Evolutionary conservation across 2,797 vertebrate species (phyloP), one percentile per base, ranked within the genome.

Genomic region (Galagoides demidoff): DNA sequence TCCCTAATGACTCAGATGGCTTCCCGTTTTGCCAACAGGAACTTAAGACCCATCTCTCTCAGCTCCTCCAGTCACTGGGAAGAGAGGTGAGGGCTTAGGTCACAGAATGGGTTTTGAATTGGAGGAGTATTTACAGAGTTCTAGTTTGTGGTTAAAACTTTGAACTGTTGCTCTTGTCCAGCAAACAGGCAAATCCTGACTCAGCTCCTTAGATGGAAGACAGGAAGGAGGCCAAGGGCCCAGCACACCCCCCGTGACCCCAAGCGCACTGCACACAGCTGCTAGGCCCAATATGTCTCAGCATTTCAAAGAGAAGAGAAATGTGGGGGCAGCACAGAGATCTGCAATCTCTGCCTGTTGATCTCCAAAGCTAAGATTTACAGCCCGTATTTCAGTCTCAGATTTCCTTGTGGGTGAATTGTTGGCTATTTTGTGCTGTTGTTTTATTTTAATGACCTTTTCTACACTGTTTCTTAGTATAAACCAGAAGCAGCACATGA

Each of bases 351-450:
- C 71, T 68, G 52, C 43, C 64, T 68, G 82, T 92, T 71, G 29
- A n/a, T 93, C 90, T 79, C 59, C 92, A 39, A 82, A 93, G 77
- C 4, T 6, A 20, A 85, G 92, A 85, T 82, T 84, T 70, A 85
- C 5, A 91, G 66, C 63, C 43, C 3, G 17, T 23, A 78, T 93
- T 96, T 95, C 89, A 61, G 25, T 37, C 37, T 12, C 45, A 92
- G 77, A 22, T 66, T 64, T 76, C 70, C 73, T 86, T 61, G 81
- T 14, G 14, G 77, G 73, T 91, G 77, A 73, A 57, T 7, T 17
- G 12, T 27, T 83, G 76, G 76, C 84, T 64, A 7, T 81, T 43
- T 16, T 27, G 59, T 12, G n/a, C 25, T n/a, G 7, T 3, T 43
- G 27, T 66, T 82, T 73, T n/a, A 66, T 66, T 78, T 22, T 76